Percentiles rank a stretch among this genome's conserved stretches.
phyloP scores from a whole-genome alignment of 1,140 invertebrate species.

The Drosophila nasuta region DNA sequence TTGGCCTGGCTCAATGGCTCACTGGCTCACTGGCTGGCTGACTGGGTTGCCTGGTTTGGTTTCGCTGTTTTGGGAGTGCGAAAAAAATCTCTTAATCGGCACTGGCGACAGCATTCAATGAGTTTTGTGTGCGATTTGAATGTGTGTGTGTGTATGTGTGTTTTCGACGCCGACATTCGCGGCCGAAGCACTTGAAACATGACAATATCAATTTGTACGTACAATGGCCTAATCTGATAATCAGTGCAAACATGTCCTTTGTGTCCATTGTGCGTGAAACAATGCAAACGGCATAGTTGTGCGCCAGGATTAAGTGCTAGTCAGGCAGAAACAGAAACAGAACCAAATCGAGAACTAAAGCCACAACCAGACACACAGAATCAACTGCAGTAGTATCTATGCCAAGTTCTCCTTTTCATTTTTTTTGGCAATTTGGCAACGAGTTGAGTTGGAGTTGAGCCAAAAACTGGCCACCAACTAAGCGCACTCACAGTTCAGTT shows the following conservation, averaged over 20 bases:
- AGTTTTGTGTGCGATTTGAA: conserved; percentile 50
- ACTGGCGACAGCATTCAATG: conserved; percentile 84
- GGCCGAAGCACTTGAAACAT: conserved; percentile 80
- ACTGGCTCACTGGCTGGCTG: conserved; percentile 32
- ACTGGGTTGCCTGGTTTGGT: conserved; percentile 29
- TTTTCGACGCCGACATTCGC: conserved; percentile 24
- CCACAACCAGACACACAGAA: conserved; percentile 22
- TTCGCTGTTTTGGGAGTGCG: conserved; percentile 60
- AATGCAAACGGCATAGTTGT: conserved; percentile 84
- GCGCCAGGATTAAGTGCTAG: conserved; percentile 83
- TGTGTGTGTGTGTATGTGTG: conserved; percentile 13
- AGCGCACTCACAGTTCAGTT: conserved; percentile 44
- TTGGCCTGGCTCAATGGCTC: conserved; percentile 30
- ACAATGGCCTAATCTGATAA: conserved; percentile 84
- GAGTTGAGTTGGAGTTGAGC: conserved; percentile 23
- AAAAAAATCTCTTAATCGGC: conserved; percentile 84
- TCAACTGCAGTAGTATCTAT: conserved; percentile 27
- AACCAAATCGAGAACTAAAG: conserved; percentile 30
- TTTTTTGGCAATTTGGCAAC: conserved; percentile 40
- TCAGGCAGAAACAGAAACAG: conserved; percentile 31
- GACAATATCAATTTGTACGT: conserved; percentile 84
- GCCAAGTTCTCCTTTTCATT: conserved; percentile 49
- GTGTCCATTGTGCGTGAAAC: conserved; percentile 84
- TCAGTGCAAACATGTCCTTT: conserved; percentile 85
- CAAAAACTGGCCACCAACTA: conserved; percentile 47